phyloP scores from a whole-genome alignment of 2,888 invertebrate genomes.

The Germaria angustata region DNA sequence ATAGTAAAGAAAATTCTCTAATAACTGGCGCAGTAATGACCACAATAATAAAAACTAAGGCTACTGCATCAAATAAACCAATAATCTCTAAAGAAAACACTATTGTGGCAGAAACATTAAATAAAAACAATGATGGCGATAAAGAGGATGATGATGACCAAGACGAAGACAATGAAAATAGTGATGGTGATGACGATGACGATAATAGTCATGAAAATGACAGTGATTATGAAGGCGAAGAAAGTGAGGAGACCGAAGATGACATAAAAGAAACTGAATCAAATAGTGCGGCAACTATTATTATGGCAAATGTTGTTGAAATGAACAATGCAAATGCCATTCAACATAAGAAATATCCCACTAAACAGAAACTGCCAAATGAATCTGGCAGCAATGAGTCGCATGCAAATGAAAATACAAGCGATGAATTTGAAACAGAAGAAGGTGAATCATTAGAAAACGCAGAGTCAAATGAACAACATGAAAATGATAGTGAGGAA shows the following conservation, averaged over 20 bases:
- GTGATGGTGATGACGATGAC: background rate
- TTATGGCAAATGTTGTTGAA: background rate
- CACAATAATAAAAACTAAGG: constrained; percentile 42
- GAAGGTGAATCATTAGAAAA: background rate
- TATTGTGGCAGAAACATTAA: constrained; percentile 4
- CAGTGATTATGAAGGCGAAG: constrained; percentile 56
- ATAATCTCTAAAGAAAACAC: background rate
- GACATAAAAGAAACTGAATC: constrained; percentile 49
- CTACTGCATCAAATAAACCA: constrained; percentile 37
- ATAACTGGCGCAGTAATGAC: constrained; percentile 70
- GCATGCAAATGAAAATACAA: background rate
- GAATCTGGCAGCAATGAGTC: constrained; percentile 26
- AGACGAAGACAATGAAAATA: constrained; percentile 1
- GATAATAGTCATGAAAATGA: constrained; percentile 68
- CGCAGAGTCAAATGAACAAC: background rate
- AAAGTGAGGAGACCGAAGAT: constrained; percentile 67
- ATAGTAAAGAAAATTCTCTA: constrained; percentile 62
- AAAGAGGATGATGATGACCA: constrained; percentile 19
- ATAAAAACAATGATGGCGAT: constrained; percentile 6
- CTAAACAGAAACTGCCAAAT: background rate
- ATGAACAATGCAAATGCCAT: background rate
- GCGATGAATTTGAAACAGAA: background rate
- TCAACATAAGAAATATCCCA: background rate
- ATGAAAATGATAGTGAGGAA: background rate
- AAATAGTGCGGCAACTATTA: constrained; percentile 25